Evolutionary conservation across 2,797 vertebrate species (phyloP).

Genomic region (Pteropus rufus): DNA sequence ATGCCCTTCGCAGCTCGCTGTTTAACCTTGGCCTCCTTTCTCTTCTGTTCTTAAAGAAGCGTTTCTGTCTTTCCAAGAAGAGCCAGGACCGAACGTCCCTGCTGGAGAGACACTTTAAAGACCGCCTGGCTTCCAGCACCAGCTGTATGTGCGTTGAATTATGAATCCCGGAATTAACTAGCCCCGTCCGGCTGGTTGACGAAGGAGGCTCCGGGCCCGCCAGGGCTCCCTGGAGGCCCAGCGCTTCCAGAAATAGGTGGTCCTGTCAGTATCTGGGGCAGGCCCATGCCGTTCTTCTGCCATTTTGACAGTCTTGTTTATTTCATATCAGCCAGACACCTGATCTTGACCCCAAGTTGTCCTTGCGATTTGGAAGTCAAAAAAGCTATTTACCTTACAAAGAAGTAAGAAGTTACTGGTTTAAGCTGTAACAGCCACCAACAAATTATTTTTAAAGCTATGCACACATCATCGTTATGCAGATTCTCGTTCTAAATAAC

Average conservation of each 20-base stretch:
- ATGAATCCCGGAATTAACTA: constrained; percentile 51
- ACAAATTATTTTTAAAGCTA: constrained; percentile 75
- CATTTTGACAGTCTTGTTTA: constrained; percentile 32
- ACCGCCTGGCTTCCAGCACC: constrained; percentile 53
- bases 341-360: constrained; percentile 63
- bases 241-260: constrained; percentile 43
- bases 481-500: constrained; percentile 55
- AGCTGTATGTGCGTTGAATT: constrained; percentile 61
- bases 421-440: constrained; percentile 43
- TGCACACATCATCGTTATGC: constrained; percentile 43
- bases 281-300: neutral
- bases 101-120: constrained; percentile 49
- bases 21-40: constrained; percentile 74
- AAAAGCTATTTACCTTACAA: constrained; percentile 65
- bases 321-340: constrained; percentile 41
- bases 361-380: constrained; percentile 61
- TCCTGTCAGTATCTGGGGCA: constrained; percentile 28
- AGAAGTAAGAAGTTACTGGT: constrained; percentile 43
- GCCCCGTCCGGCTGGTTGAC: neutral
- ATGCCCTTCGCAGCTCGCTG: constrained; percentile 15
- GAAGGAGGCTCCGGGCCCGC: constrained; percentile 7
- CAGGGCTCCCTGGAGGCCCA: neutral
- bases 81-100: constrained; percentile 11
- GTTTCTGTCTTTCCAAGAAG: constrained; percentile 70
- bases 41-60: constrained; percentile 52